Conservation (phyloP, 2,113 vertebrate genomes). For the Trachemys scripta region DNA sequence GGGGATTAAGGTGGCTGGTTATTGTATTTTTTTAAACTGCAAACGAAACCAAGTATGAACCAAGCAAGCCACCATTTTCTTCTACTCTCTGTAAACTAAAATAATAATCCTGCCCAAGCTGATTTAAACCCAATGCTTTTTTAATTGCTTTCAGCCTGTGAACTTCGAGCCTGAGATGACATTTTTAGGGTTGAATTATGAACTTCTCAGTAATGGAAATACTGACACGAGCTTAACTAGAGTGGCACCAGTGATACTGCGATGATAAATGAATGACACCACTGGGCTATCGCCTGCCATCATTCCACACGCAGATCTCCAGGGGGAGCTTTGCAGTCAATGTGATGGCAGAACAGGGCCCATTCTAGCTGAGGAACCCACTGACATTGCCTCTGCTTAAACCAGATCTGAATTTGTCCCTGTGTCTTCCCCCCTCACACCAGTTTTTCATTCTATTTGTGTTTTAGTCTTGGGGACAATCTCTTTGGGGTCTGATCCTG, state of each 20-base stretch:
- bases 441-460: background rate
- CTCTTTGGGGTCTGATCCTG: background rate
- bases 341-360: background rate
- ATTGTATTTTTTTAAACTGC: background rate
- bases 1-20: too few species aligned
- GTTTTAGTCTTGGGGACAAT: background rate
- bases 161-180: background rate
- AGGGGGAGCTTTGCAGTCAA: background rate
- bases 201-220: background rate
- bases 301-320: background rate
- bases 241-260: background rate
- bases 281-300: background rate
- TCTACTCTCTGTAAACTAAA: too few species aligned
- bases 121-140: background rate
- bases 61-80: background rate
- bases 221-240: background rate
- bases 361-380: too few species aligned
- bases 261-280: background rate
- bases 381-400: background rate
- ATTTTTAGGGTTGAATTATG: constrained; percentile 11
- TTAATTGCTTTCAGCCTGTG: constrained; percentile 11
- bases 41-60: background rate
- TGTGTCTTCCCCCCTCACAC: background rate
- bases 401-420: background rate
- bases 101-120: background rate